Base-by-base conservation (phyloP, 2,113 vertebrate species). In the Formicarius rufipectus region DNA sequence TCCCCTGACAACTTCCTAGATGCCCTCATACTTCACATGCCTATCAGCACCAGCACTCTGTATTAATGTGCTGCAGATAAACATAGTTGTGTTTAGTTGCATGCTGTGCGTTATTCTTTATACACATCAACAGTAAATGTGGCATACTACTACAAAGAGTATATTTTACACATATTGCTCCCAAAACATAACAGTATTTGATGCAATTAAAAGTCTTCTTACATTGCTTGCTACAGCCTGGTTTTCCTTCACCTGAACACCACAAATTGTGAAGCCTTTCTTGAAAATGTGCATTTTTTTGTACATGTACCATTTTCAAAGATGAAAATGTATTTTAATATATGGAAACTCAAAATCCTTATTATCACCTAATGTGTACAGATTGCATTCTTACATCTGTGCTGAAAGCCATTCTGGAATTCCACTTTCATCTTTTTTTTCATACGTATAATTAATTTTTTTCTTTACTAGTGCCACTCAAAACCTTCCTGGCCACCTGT, bases 191-290 rank as follows among this genome's bases (percentile, higher is more conserved):
- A 71, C 31, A 78, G 9, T 60, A 83, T 66, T 58, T 60, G 64
- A 95, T 62, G 68, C 81, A 83, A 72, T 84, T 93, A 95, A 96
- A 92, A 67, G 78, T 91, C 55, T 87, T 90, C 94, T 80, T 73
- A 93, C 67, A 73, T 49, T 30, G 42, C 53, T 68, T 67, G 33
- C 81, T 83, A 69, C 69, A 78, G 37, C 79, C 42, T 13, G 6
- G 2, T 91, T 90, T 90, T 78, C 59, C 47, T 56, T 66, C 76
- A 88, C n/a, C 10, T 53, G 9, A 33, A 76, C 45, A 68, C n/a
- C 5, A 47, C 59, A 80, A 68, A 30, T 72, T 42, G 35, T 28
- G 12, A 76, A 56, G 67, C 14, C n/a, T 42, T 42, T 52, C 27
- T 76, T 87, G 23, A 64, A 97, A 93, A 78, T 20, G 60, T 12